Evolutionary conservation across 2,888 invertebrate species (phyloP).

Genomic region (Drosophila mulleri): DNA sequence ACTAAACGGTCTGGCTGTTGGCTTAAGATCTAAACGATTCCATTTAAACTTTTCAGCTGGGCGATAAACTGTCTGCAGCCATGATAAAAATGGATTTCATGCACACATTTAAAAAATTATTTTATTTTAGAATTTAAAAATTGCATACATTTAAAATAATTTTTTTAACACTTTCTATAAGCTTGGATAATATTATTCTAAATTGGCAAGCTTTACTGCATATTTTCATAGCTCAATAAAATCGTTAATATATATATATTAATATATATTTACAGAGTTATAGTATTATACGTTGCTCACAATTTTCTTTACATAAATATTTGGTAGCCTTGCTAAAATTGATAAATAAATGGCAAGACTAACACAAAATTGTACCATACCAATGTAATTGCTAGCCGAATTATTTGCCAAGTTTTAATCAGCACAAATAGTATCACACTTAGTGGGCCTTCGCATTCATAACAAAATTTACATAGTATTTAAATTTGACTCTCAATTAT

Average conservation of each 20-base stretch:
- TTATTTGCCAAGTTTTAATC: background rate
- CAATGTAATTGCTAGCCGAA: too few relatives aligned
- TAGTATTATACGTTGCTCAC: too few relatives aligned
- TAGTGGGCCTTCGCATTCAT: background rate
- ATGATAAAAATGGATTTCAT: background rate
- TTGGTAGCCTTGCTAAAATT: too few relatives aligned
- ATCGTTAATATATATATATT: too few relatives aligned
- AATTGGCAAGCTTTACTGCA: too few relatives aligned
- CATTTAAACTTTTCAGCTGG: background rate
- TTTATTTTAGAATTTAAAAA: background rate
- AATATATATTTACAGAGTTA: background rate
- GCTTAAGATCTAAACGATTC: background rate
- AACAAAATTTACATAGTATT: too few relatives aligned
- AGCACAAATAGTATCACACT: background rate
- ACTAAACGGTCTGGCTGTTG: background rate
- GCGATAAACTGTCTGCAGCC: background rate
- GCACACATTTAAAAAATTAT: background rate
- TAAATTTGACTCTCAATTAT: too few relatives aligned
- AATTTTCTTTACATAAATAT: too few relatives aligned
- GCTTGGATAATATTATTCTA: too few relatives aligned
- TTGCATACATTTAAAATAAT: background rate
- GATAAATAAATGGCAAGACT: background rate
- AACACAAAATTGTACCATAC: fast-evolving
- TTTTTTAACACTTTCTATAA: too few relatives aligned
- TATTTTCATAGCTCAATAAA: background rate